Conservation (phyloP, 2,888 invertebrate species). For the Dryobota labecula region DNA sequence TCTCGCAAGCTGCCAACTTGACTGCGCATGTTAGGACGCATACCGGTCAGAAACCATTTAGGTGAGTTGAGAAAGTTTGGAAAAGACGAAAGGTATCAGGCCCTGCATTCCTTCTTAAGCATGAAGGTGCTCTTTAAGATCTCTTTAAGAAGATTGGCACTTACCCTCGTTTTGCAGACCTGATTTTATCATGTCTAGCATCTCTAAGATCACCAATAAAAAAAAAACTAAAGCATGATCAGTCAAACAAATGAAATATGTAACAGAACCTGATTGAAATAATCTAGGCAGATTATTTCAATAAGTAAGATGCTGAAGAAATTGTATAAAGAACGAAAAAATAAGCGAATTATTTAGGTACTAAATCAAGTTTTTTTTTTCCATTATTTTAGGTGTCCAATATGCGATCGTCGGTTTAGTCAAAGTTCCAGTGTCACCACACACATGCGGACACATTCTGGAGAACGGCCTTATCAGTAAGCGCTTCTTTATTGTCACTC, state of each 20-base stretch:
- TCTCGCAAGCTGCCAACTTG: constrained; percentile 99
- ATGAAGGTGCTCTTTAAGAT: not conserved
- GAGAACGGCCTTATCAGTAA: constrained; percentile 98
- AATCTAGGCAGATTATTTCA: no score
- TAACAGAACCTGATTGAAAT: not conserved
- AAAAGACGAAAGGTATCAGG: not conserved
- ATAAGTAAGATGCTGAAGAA: not conserved
- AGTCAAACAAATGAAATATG: not conserved
- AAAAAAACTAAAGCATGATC: no score
- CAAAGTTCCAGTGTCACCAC: constrained; percentile 99
- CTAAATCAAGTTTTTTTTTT: no score
- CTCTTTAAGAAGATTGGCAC: not conserved
- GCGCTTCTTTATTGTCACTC: constrained; percentile 51
- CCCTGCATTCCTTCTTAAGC: not conserved
- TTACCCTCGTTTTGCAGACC: not conserved
- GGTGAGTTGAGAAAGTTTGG: constrained; percentile 72
- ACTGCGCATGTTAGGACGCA: constrained; percentile 99
- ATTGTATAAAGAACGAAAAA: not conserved
- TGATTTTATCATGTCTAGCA: not conserved
- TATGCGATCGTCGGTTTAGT: constrained; percentile 98
- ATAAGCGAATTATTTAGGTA: no score
- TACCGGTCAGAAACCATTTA: constrained; percentile 99
- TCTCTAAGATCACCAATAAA: no score
- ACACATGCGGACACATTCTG: constrained; percentile 99
- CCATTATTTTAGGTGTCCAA: constrained; percentile 94